Conservation (phyloP, 2,888 invertebrate species). For the Mylabris sibirica region DNA sequence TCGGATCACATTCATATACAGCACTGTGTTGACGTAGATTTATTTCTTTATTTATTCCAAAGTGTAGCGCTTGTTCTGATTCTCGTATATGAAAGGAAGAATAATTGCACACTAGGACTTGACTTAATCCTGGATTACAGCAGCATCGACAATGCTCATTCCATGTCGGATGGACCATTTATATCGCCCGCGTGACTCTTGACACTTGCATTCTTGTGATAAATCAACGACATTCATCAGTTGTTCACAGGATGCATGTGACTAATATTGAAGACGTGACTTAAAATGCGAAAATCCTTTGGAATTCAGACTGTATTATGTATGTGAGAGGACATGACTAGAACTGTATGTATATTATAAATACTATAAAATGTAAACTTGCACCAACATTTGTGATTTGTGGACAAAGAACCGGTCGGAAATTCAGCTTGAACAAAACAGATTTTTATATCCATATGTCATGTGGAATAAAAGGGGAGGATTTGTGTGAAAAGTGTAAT, state of each 20-base stretch:
- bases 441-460: neutral
- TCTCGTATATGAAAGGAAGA: conserved; percentile 9
- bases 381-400: neutral
- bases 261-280: conserved; percentile 42
- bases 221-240: conserved; percentile 42
- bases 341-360: too few species aligned
- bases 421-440: neutral
- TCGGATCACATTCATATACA: neutral
- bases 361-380: neutral
- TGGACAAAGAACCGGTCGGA: neutral
- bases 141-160: conserved; percentile 39
- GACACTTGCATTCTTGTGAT: conserved; percentile 47
- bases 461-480: neutral
- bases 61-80: neutral
- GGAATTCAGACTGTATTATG: neutral
- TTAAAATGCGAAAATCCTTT: conserved; percentile 26
- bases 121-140: conserved; percentile 42
- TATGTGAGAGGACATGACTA: neutral
- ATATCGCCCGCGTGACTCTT: conserved; percentile 36
- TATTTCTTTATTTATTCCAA: neutral
- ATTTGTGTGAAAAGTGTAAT: neutral
- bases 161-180: conserved; percentile 32
- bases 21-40: neutral
- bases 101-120: conserved; percentile 32
- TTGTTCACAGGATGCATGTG: conserved; percentile 32